These are phyloP conservation scores for Oryctolagus cuniculus DNA, from an alignment of 2,113 vertebrate genomes.

Conservation along the genomic window DNA sequence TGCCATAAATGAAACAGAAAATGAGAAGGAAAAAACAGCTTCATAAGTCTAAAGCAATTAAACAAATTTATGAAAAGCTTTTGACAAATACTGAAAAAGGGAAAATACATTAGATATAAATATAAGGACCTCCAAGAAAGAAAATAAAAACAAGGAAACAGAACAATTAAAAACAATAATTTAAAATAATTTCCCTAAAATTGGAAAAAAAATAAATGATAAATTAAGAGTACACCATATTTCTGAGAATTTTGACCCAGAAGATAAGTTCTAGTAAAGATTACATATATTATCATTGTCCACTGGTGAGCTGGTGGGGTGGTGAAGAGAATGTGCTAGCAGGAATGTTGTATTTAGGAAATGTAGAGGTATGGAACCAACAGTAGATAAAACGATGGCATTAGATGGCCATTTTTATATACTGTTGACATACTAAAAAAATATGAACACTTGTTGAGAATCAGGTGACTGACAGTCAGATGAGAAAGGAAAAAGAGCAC, in stretches of 20 bases:
- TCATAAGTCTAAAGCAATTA: neutral
- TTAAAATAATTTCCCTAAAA: neutral
- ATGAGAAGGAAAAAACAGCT: neutral
- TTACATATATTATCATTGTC: neutral
- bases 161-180: neutral
- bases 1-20: neutral
- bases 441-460: neutral
- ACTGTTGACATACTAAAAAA: neutral
- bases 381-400: neutral
- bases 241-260: neutral
- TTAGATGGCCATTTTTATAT: neutral
- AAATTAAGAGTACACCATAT: neutral
- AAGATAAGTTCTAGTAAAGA: neutral
- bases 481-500: neutral
- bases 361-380: no score
- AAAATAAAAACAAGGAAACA: neutral
- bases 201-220: neutral
- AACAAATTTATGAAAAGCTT: neutral
- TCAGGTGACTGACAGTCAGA: rapidly evolving
- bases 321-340: neutral
- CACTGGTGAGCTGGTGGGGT: no score
- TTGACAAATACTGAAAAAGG: neutral
- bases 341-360: neutral
- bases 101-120: neutral
- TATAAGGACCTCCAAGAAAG: neutral